A percentile compares a stretch with the other conserved stretches of the same genome.
These are phyloP conservation scores for Rhyacophila evoluta DNA, from an alignment of 2,888 invertebrate genomes.

Conservation along the genomic window DNA sequence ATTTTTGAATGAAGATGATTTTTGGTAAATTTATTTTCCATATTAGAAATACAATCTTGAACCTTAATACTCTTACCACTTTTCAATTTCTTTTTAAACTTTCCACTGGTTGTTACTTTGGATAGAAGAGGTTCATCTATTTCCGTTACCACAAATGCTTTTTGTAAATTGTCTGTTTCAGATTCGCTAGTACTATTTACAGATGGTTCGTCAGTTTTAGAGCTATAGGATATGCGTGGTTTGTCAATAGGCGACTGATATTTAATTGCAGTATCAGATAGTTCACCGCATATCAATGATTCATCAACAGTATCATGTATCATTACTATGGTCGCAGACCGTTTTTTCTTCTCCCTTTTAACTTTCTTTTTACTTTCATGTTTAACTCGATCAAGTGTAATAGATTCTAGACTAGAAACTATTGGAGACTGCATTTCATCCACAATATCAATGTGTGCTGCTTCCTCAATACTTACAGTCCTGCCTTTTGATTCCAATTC, in stretches of 20 bases:
- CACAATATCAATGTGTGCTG: neutral
- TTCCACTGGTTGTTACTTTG: neutral
- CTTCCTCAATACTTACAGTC: neutral
- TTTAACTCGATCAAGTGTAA: neutral
- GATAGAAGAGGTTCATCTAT: neutral
- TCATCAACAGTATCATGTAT: neutral
- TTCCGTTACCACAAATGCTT: neutral
- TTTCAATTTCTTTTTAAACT: neutral
- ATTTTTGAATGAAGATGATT: neutral
- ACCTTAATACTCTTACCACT: neutral
- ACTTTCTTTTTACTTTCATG: neutral
- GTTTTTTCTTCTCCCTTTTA: neutral
- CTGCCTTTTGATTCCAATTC: neutral
- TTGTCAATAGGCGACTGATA: neutral
- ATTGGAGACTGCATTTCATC: neutral
- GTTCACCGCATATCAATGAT: neutral
- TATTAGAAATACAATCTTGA: neutral
- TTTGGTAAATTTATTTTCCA: neutral
- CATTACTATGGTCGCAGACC: neutral
- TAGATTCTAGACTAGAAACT: neutral
- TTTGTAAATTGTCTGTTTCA: neutral
- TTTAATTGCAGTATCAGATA: neutral
- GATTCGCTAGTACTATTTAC: neutral
- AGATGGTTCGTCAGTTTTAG: neutral
- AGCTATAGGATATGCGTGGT: no score